phyloP scores from a whole-genome alignment of 2,888 invertebrate genomes.

The Drosophila ustulata region DNA sequence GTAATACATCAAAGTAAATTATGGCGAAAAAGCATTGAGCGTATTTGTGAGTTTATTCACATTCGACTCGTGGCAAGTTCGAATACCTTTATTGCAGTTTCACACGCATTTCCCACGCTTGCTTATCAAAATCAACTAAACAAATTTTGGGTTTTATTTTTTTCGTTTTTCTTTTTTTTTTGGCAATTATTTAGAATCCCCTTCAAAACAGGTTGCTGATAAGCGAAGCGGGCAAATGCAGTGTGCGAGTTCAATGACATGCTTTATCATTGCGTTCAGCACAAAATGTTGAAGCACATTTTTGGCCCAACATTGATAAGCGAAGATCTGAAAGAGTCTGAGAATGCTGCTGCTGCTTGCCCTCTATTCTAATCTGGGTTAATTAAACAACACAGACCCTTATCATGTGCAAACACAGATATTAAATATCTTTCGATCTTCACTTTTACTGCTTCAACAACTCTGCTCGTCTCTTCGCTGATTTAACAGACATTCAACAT shows the following conservation, averaged over 20 bases:
- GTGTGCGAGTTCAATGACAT: conserved; percentile 41
- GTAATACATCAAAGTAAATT: conserved; percentile 72
- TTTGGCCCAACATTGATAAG: conserved; percentile 65
- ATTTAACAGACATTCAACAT: conserved; percentile 1
- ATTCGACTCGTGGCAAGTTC: conserved; percentile 37
- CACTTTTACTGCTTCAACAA: conserved; percentile 1
- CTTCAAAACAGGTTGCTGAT: conserved; percentile 47
- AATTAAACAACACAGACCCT: conserved; percentile 12
- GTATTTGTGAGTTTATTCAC: conserved; percentile 69
- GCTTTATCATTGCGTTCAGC: conserved; percentile 56
- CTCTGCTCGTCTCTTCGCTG: background rate
- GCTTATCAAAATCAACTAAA: conserved; percentile 19
- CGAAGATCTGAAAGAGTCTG: conserved; percentile 8
- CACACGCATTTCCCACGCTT: conserved; percentile 16
- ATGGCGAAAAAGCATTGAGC: conserved; percentile 28
- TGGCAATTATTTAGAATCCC: conserved; percentile 53
- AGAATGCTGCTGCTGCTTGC: background rate
- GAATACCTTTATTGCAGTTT: conserved; percentile 40
- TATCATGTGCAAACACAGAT: conserved; percentile 9
- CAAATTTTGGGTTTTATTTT: background rate
- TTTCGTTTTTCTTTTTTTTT: conserved; percentile 19
- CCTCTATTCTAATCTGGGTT: conserved; percentile 17
- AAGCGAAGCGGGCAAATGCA: conserved; percentile 36
- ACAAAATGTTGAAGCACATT: conserved; percentile 45
- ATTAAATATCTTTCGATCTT: conserved; percentile 4